These are phyloP conservation scores for Neomicropteryx cornuta DNA, from an alignment of 1,140 invertebrate species.

Conservation along the genomic window DNA sequence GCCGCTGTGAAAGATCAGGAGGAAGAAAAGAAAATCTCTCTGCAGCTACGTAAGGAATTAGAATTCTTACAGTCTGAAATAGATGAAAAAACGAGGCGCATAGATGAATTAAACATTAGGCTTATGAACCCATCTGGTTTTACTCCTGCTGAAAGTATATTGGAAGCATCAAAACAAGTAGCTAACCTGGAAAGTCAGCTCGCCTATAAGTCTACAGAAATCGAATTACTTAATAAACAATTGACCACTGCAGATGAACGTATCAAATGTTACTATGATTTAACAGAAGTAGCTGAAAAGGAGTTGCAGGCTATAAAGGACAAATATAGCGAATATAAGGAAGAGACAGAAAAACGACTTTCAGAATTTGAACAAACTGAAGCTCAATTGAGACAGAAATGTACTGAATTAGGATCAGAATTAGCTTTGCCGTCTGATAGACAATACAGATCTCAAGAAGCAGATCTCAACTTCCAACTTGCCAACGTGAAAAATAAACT, in stretches of 20 bases:
- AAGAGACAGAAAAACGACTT: slow-evolving; percentile 47
- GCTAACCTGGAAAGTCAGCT: slow-evolving; percentile 55
- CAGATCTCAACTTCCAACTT: slow-evolving; percentile 23
- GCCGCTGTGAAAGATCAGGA: too few relatives aligned
- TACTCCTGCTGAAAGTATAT: too few relatives aligned
- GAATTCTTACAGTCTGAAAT: too few relatives aligned
- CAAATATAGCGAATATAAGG: slow-evolving; percentile 48
- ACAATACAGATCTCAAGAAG: slow-evolving; percentile 37
- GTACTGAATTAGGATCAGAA: slow-evolving; percentile 53
- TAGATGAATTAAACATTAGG: too few relatives aligned
- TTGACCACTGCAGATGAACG: slow-evolving; percentile 58
- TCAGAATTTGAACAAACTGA: slow-evolving; percentile 39
- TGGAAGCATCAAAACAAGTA: too few relatives aligned
- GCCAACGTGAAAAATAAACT: slow-evolving; percentile 25
- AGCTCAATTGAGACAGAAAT: slow-evolving; percentile 44
- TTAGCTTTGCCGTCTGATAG: slow-evolving; percentile 47
- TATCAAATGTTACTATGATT: slow-evolving; percentile 69
- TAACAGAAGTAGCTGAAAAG: slow-evolving; percentile 67
- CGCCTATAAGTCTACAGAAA: slow-evolving; percentile 50
- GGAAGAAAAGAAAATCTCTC: too few relatives aligned
- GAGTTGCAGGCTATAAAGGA: slow-evolving; percentile 60
- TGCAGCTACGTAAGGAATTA: too few relatives aligned
- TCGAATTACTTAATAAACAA: slow-evolving; percentile 59
- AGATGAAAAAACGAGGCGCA: too few relatives aligned
- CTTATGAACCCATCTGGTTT: too few relatives aligned